Evolutionary conservation across 2,797 vertebrate genomes (phyloP).

Genomic region (Phataginus tetradactyla): DNA sequence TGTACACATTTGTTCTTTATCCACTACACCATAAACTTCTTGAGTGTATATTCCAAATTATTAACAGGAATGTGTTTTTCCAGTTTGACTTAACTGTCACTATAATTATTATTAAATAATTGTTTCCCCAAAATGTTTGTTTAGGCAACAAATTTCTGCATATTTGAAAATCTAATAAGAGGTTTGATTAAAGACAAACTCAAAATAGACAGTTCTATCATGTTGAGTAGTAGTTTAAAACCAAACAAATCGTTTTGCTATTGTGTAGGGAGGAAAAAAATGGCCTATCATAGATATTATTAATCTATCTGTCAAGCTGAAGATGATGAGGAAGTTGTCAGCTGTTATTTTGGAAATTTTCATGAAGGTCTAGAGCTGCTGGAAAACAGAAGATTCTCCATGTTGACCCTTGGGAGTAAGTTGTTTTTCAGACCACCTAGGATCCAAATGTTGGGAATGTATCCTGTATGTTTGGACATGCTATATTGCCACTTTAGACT

Average conservation of each 20-base stretch:
- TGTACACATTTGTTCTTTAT: not conserved
- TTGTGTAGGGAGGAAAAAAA: not conserved
- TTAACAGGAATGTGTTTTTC: not conserved
- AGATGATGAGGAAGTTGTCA: not conserved
- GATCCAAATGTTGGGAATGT: too few species aligned
- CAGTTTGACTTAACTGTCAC: not conserved
- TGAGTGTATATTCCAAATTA: not conserved
- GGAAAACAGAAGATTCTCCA: not conserved
- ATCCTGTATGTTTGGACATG: not conserved
- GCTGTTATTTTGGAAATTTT: not conserved
- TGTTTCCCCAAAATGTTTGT: not conserved
- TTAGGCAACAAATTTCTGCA: slow-evolving; percentile 36
- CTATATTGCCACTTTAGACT: not conserved
- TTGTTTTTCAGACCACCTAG: not conserved
- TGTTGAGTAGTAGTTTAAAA: not conserved
- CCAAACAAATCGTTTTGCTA: not conserved
- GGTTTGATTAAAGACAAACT: not conserved
- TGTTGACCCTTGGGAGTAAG: not conserved
- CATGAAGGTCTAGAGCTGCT: not conserved
- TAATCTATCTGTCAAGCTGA: not conserved
- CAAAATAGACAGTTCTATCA: not conserved
- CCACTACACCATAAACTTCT: not conserved
- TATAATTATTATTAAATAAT: slow-evolving; percentile 25
- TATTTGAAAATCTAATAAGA: slow-evolving; percentile 51
- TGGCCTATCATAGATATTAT: not conserved